phyloP scores from a whole-genome alignment of 1,140 invertebrate species.

The Holcopasites calliopsidis region DNA sequence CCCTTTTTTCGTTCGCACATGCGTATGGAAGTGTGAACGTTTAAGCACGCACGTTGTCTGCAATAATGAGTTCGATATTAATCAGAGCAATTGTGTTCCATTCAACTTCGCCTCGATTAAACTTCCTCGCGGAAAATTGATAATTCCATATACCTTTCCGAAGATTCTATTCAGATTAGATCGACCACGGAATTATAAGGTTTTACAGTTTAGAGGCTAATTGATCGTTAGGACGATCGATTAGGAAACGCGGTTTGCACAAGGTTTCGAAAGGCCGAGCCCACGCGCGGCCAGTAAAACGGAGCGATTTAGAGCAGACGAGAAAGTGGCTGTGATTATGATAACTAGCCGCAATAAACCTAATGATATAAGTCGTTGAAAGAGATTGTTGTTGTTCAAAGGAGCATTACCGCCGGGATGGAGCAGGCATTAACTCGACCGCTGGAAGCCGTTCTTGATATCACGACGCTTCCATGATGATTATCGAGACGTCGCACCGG shows the following conservation, averaged over 20 bases:
- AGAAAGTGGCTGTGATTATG: slow-evolving; percentile 51
- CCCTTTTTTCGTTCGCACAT: too few species aligned
- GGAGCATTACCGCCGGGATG: slow-evolving; percentile 2
- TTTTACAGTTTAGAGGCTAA: neutral
- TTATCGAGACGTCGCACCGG: neutral
- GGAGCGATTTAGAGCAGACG: slow-evolving; percentile 21
- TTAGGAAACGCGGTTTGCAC: slow-evolving; percentile 5
- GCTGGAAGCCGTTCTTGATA: neutral
- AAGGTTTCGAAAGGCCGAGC: slow-evolving; percentile 30
- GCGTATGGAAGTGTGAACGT: neutral
- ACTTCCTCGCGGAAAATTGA: neutral
- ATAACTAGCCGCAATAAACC: slow-evolving; percentile 46
- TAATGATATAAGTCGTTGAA: slow-evolving; percentile 44
- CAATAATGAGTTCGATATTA: neutral
- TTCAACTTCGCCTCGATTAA: neutral
- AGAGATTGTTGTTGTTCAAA: slow-evolving; percentile 33
- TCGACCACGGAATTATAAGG: neutral
- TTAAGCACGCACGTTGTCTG: too few species aligned
- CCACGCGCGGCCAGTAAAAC: slow-evolving; percentile 13
- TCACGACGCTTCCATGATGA: neutral
- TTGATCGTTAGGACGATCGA: slow-evolving; percentile 13
- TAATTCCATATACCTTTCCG: neutral
- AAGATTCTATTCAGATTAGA: neutral
- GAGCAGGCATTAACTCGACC: slow-evolving; percentile 15
- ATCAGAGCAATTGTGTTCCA: neutral